phyloP scores from a whole-genome alignment of 2,113 vertebrate genomes.

The Mesoclemmys tuberculata region DNA sequence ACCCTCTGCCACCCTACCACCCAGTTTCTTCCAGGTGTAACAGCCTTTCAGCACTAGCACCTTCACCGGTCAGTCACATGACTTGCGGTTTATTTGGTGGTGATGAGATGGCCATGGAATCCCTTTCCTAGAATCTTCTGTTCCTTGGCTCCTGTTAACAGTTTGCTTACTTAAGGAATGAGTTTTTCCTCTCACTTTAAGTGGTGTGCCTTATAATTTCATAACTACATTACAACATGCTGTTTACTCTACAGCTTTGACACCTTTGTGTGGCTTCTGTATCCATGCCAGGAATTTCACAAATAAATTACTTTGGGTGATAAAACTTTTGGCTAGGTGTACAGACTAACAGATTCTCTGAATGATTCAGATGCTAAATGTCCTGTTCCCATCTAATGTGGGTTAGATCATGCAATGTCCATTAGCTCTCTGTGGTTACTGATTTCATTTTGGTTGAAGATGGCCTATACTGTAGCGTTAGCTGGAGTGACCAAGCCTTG shows the following conservation, averaged over 20 bases:
- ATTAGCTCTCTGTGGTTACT: neutral
- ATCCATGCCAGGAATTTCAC: conserved; percentile 20
- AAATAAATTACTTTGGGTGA: neutral
- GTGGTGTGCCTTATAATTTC: neutral
- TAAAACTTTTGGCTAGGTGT: too few species aligned
- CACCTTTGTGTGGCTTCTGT: conserved; percentile 12
- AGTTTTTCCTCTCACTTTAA: too few species aligned
- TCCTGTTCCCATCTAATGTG: neutral
- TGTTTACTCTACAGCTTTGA: neutral
- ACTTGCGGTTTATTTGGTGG: neutral
- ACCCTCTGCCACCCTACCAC: too few species aligned
- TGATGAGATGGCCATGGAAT: neutral
- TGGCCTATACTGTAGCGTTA: neutral
- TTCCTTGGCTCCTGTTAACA: neutral
- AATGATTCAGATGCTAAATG: neutral
- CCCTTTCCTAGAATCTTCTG: neutral
- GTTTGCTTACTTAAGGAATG: too few species aligned
- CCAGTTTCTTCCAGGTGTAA: neutral
- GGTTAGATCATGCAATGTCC: neutral
- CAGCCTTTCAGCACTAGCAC: neutral
- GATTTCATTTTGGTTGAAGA: neutral
- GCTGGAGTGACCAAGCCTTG: too few species aligned
- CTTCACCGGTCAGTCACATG: neutral
- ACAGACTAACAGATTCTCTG: neutral
- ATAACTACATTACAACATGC: rapidly evolving